Evolutionary conservation across 2,888 invertebrate species (phyloP).

Genomic region (Zygothrica quintamaculata): DNA sequence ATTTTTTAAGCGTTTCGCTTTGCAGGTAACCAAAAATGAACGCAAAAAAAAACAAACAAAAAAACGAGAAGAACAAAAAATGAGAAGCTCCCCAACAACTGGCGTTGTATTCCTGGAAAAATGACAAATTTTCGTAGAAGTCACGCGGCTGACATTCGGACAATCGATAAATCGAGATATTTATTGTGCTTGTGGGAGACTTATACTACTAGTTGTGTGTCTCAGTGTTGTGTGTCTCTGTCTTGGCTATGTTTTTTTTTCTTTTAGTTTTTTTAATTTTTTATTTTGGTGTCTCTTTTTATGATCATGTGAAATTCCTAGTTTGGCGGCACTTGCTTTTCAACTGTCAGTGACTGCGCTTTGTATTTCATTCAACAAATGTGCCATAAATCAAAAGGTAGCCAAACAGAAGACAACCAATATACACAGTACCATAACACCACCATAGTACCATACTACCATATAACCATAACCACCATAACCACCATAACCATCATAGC

Average conservation of each 20-base stretch:
- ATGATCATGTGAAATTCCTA: slow-evolving; percentile 81
- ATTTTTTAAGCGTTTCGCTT: slow-evolving; percentile 71
- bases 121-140: slow-evolving; percentile 74
- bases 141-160: slow-evolving; percentile 44
- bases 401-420: slow-evolving; percentile 6
- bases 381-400: slow-evolving; percentile 71
- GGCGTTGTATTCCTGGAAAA: slow-evolving; percentile 66
- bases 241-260: slow-evolving; percentile 6
- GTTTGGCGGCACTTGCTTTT: slow-evolving; percentile 74
- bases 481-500: not conserved
- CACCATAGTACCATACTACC: no score
- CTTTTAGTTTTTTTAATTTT: slow-evolving; percentile 12
- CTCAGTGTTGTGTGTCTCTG: slow-evolving; percentile 7
- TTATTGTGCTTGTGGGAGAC: slow-evolving; percentile 7
- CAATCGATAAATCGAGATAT: slow-evolving; percentile 1
- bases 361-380: slow-evolving; percentile 69
- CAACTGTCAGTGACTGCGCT: slow-evolving; percentile 66
- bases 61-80: slow-evolving; percentile 18
- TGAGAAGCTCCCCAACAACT: slow-evolving; percentile 22
- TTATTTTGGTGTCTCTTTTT: slow-evolving; percentile 54
- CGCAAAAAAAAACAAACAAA: slow-evolving; percentile 11
- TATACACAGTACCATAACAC: not conserved
- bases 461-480: not conserved
- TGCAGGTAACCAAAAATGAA: slow-evolving; percentile 44
- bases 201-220: slow-evolving; percentile 3